These are phyloP conservation scores for Ips nitidus DNA, from an alignment of 1,140 invertebrate genomes.

Conservation along the genomic window DNA sequence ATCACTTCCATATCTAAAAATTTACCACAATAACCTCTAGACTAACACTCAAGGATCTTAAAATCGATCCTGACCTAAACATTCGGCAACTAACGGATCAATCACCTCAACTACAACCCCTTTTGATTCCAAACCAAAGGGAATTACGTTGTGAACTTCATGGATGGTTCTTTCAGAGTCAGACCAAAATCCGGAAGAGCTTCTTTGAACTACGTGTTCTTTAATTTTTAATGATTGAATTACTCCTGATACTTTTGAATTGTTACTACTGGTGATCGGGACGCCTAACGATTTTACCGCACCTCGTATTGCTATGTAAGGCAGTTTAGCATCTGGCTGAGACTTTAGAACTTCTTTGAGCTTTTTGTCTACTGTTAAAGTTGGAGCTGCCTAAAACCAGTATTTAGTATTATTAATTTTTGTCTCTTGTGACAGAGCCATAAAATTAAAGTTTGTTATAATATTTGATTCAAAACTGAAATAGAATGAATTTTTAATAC, in stretches of 20 bases:
- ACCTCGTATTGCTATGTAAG: slow-evolving; percentile 72
- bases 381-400: slow-evolving; percentile 61
- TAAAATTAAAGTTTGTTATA: not conserved
- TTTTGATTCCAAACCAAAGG: slow-evolving; percentile 69
- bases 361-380: slow-evolving; percentile 64
- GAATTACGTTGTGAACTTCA: slow-evolving; percentile 71
- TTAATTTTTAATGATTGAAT: slow-evolving; percentile 70
- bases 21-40: too few species aligned
- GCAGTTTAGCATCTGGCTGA: slow-evolving; percentile 62
- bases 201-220: slow-evolving; percentile 75
- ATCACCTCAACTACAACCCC: slow-evolving; percentile 66
- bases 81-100: slow-evolving; percentile 70
- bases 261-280: slow-evolving; percentile 69
- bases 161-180: slow-evolving; percentile 73
- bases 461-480: not conserved
- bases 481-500: too few species aligned
- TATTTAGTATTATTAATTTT: slow-evolving; percentile 28
- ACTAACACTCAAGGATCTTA: too few species aligned
- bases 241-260: slow-evolving; percentile 69
- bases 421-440: not conserved
- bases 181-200: slow-evolving; percentile 76
- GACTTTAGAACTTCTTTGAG: slow-evolving; percentile 61
- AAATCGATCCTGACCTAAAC: slow-evolving; percentile 58
- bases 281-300: slow-evolving; percentile 71
- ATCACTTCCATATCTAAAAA: slow-evolving; percentile 71